Conservation (phyloP, 2,113 vertebrate genomes). For the Carassius carassius region DNA sequence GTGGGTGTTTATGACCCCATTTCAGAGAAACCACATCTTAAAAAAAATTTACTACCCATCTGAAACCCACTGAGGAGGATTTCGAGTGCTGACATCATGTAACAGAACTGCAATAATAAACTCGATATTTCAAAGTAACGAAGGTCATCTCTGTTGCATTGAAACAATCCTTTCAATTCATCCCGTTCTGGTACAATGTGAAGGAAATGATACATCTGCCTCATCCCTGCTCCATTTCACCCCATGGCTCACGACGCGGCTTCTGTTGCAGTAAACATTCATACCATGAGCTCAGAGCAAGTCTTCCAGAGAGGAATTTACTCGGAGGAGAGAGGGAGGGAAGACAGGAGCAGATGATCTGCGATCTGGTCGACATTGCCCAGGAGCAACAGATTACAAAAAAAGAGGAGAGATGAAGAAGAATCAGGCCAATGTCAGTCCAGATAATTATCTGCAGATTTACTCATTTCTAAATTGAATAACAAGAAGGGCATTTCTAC, state of each 20-base stretch:
- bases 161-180: constrained; percentile 2
- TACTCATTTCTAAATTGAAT: not conserved
- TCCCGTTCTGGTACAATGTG: not conserved
- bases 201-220: not conserved
- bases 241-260: not conserved
- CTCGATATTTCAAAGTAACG: no score
- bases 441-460: not conserved
- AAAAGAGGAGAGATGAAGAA: constrained; percentile 10
- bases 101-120: no score
- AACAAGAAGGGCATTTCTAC: not conserved
- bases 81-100: no score
- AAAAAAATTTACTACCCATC: no score
- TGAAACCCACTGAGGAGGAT: no score
- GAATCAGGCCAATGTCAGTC: constrained; percentile 11
- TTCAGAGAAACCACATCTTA: no score
- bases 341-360: not conserved
- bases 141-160: no score
- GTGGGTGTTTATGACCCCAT: no score
- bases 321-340: not conserved
- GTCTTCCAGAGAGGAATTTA: no score
- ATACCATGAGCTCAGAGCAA: not conserved
- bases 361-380: not conserved
- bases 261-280: not conserved
- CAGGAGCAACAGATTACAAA: constrained; percentile 16
- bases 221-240: not conserved